Evolutionary conservation across 2,797 vertebrate species (phyloP).

Genomic region (Sebastes glaucus): DNA sequence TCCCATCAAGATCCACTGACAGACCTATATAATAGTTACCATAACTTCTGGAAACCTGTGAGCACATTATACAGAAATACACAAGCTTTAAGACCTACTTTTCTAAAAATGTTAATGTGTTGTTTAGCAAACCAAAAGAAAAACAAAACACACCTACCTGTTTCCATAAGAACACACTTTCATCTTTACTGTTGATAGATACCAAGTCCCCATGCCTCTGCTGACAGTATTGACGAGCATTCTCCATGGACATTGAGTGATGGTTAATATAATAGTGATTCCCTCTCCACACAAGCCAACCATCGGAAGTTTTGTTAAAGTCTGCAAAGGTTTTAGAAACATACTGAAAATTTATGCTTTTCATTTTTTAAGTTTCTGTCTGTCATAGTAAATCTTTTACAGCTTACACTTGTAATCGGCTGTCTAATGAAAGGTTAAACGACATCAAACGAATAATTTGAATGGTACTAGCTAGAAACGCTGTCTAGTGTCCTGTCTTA

Average conservation of each 20-base stretch:
- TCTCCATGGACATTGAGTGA: constrained; percentile 77
- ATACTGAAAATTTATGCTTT: background rate
- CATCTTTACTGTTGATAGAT: constrained; percentile 84
- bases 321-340: constrained; percentile 72
- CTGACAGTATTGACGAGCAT: constrained; percentile 86
- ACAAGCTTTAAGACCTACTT: background rate
- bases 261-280: constrained; percentile 87
- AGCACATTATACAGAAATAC: constrained; percentile 4
- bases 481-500: background rate
- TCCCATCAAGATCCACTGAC: constrained; percentile 87
- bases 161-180: constrained; percentile 85
- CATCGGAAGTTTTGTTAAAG: constrained; percentile 84
- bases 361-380: background rate
- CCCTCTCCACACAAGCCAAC: constrained; percentile 86
- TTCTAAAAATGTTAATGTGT: background rate
- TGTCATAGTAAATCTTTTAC: background rate
- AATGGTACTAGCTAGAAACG: background rate
- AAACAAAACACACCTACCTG: constrained; percentile 52
- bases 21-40: constrained; percentile 86
- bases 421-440: background rate
- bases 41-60: constrained; percentile 51
- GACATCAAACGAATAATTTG: background rate
- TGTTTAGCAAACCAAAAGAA: background rate
- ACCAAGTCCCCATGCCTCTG: constrained; percentile 86
- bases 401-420: background rate